Evolutionary conservation across 2,797 vertebrate species (phyloP).

Genomic region (Momotus momota): DNA sequence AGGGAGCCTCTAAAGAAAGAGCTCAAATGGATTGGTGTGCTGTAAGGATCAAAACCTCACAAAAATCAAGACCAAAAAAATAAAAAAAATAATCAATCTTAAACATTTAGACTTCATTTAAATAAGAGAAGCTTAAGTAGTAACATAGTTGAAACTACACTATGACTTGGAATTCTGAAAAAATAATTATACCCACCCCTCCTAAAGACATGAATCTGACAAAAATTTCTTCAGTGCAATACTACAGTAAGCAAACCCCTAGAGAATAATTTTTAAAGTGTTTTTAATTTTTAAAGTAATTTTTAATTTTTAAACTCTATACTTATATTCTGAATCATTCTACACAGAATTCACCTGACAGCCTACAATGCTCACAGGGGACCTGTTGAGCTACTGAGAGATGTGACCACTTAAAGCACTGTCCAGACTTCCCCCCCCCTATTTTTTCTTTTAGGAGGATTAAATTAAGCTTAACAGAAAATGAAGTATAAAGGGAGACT

Average conservation of each 20-base stretch:
- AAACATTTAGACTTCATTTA: background rate
- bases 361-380: background rate
- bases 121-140: background rate
- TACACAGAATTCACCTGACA: background rate
- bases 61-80: background rate
- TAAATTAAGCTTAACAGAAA: background rate
- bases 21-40: background rate
- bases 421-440: background rate
- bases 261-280: background rate
- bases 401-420: background rate
- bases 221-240: background rate
- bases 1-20: background rate
- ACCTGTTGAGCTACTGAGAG: background rate
- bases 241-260: background rate
- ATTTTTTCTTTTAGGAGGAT: background rate
- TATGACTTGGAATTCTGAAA: background rate
- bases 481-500: background rate
- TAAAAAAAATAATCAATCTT: background rate
- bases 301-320: too few relatives aligned
- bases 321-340: background rate
- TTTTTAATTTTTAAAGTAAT: too few relatives aligned
- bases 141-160: background rate
- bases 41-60: background rate
- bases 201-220: background rate
- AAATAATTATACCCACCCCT: background rate